phyloP scores from a whole-genome alignment of 2,797 vertebrate species.

The Pantherophis vulpinus region DNA sequence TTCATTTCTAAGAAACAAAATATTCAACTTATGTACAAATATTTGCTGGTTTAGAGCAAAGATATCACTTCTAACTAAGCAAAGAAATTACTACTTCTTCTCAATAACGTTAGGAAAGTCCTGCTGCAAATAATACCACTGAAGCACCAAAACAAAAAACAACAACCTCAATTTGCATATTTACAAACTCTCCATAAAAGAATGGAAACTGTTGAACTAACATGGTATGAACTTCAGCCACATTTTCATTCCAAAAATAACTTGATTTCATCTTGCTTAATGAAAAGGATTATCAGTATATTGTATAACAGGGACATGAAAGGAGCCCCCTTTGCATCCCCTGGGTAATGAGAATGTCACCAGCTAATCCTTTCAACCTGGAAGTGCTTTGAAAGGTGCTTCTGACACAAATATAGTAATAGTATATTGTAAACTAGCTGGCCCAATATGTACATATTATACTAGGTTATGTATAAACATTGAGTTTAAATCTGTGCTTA shows the following conservation, averaged over 20 bases:
- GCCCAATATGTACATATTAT: not conserved
- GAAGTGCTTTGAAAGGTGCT: not conserved
- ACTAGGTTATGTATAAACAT: not conserved
- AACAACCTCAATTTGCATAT: not conserved
- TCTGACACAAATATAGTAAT: not conserved
- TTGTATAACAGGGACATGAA: not conserved
- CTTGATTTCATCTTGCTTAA: not conserved
- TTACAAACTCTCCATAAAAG: not conserved
- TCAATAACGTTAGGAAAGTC: not conserved
- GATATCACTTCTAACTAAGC: not conserved
- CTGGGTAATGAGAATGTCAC: not conserved
- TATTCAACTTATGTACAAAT: not conserved
- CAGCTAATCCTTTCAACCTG: not conserved
- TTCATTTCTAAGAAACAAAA: not conserved
- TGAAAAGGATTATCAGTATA: not conserved
- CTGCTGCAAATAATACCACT: not conserved
- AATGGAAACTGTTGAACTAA: not conserved
- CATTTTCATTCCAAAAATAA: not conserved
- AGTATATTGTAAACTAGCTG: not conserved
- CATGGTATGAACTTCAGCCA: not conserved
- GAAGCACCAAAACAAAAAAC: not conserved
- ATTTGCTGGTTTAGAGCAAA: not conserved
- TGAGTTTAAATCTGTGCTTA: not conserved
- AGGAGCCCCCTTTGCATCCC: not conserved
- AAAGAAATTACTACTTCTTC: not conserved